A percentile compares a stretch with the other conserved stretches of the same genome.
Evolutionary conservation across 2,113 vertebrate genomes (phyloP).

Genomic region (Clarias batrachus): DNA sequence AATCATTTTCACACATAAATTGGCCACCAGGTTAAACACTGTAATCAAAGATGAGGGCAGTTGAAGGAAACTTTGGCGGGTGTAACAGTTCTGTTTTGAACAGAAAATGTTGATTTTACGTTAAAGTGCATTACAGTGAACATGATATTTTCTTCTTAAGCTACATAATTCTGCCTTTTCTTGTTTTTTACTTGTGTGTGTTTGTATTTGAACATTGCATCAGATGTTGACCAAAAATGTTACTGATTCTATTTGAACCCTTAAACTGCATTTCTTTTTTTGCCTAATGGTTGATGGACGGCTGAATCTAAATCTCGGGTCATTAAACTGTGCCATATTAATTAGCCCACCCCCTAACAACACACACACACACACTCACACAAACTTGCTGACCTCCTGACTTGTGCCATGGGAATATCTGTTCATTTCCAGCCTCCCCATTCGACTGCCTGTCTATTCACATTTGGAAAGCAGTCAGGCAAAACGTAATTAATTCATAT

Average conservation of each 20-base stretch:
- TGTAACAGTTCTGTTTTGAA: too few relatives aligned
- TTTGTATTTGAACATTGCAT: background rate
- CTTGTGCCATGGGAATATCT: slow-evolving; percentile 1
- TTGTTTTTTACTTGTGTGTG: background rate
- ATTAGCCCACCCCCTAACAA: too few relatives aligned
- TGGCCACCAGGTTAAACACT: too few relatives aligned
- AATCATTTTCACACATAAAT: too few relatives aligned
- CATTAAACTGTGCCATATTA: background rate
- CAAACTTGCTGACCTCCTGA: background rate
- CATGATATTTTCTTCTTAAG: background rate
- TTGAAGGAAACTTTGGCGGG: too few relatives aligned
- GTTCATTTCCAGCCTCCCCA: slow-evolving; percentile 7
- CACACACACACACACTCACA: too few relatives aligned
- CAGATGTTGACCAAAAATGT: background rate
- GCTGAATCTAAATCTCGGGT: background rate
- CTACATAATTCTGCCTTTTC: background rate
- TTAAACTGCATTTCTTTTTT: slow-evolving; percentile 8
- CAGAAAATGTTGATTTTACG: background rate
- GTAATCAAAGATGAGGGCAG: too few relatives aligned
- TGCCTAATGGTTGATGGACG: background rate
- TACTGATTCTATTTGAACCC: background rate
- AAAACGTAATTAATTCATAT: slow-evolving; percentile 31
- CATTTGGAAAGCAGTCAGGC: slow-evolving; percentile 32
- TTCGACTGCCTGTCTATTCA: background rate
- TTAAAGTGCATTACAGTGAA: background rate